Percentiles rank a stretch among this genome's conserved stretches.
Evolutionary conservation across 1,140 invertebrate genomes (phyloP).

Genomic region (Drosophila fuyamai): DNA sequence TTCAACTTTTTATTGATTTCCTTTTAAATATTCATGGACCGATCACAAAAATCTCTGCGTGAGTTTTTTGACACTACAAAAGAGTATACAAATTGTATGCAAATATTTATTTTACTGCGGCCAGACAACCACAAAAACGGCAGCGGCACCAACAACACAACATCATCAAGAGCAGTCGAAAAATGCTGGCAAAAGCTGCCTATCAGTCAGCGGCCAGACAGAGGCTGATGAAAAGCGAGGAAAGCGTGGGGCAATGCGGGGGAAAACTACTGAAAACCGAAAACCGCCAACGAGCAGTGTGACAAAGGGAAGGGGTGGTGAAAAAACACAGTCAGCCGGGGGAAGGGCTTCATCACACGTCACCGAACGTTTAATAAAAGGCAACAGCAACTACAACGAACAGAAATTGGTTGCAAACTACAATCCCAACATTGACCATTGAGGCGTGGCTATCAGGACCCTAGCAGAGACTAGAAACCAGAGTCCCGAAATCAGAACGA

Average conservation of each 20-base stretch:
- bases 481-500: conserved; percentile 21
- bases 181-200: conserved; percentile 39
- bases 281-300: conserved; percentile 35
- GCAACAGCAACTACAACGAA: conserved; percentile 26
- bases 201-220: conserved; percentile 47
- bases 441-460: conserved; percentile 64
- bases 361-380: conserved; percentile 63
- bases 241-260: conserved; percentile 1
- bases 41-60: conserved; percentile 11
- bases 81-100: conserved; percentile 52
- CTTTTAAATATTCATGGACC: conserved; percentile 22
- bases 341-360: conserved; percentile 40
- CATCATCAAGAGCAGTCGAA: conserved; percentile 34
- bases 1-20: conserved; percentile 19
- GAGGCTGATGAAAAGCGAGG: conserved; percentile 21
- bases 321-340: neutral
- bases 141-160: conserved; percentile 21
- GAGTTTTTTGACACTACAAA: conserved; percentile 16
- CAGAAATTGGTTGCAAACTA: conserved; percentile 54
- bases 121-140: conserved; percentile 39
- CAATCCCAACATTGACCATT: conserved; percentile 64
- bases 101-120: conserved; percentile 25
- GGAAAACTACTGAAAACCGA: conserved; percentile 12
- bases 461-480: conserved; percentile 16
- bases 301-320: neutral